Evolutionary conservation across 2,888 invertebrate species (phyloP).

Genomic region (Biston betularia): DNA sequence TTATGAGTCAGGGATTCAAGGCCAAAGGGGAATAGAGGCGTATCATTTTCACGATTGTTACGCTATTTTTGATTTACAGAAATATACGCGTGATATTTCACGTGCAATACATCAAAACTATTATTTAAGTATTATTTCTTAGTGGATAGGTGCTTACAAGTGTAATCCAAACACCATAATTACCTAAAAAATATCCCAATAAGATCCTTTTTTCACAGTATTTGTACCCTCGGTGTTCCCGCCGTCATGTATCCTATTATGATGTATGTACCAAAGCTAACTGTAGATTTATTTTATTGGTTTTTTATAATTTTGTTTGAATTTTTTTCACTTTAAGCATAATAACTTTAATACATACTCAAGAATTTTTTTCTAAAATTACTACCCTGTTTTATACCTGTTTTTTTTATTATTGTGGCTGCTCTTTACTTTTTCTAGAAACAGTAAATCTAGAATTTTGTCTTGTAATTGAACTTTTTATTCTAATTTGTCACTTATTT

Average conservation of each 20-base stretch:
- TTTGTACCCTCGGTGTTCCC: conserved; percentile 59
- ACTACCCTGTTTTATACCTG: no score
- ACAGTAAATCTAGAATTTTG: no score
- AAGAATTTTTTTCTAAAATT: no score
- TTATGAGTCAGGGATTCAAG: conserved; percentile 72
- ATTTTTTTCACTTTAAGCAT: conserved; percentile 13
- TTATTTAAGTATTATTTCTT: neutral
- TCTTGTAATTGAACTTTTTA: no score
- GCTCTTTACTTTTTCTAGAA: neutral
- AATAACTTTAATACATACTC: no score
- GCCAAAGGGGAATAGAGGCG: conserved; percentile 58
- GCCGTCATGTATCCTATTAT: conserved; percentile 56
- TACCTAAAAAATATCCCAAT: conserved; percentile 15
- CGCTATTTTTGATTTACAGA: conserved; percentile 39
- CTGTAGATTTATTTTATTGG: conserved; percentile 19
- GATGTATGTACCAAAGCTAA: conserved; percentile 56
- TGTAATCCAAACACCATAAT: neutral
- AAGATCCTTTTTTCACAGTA: conserved; percentile 56
- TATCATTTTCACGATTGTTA: conserved; percentile 63
- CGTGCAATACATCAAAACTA: neutral
- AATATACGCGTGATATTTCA: conserved; percentile 9
- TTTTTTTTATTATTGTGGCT: no score
- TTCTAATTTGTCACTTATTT: no score
- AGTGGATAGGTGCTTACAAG: neutral
- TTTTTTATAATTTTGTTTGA: conserved; percentile 30